phyloP scores from a whole-genome alignment of 2,797 vertebrate species.

The Ispidina picta region DNA sequence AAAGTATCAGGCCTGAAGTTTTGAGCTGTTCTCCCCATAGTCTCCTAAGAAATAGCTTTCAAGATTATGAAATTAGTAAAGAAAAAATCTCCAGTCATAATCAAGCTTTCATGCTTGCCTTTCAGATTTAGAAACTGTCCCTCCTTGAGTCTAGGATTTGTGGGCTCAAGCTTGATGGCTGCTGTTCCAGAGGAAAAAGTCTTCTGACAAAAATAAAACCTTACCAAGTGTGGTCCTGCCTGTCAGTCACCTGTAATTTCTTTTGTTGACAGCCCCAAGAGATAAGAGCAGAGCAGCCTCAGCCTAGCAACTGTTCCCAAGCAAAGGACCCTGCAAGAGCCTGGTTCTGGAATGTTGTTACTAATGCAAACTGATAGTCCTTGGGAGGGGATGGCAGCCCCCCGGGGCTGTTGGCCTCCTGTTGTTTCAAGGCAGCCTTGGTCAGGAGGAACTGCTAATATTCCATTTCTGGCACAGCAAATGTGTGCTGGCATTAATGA shows the following conservation, averaged over 20 bases:
- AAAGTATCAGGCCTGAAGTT: not conserved
- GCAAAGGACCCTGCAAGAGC: not conserved
- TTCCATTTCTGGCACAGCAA: not conserved
- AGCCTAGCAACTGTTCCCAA: not conserved
- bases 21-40: not conserved
- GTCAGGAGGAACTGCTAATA: not conserved
- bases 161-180: not conserved
- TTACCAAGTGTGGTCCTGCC: not conserved
- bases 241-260: slow-evolving; percentile 32
- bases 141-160: not conserved
- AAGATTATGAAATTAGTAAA: not conserved
- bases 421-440: slow-evolving; percentile 9
- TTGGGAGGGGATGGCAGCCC: not conserved
- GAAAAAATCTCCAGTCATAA: not conserved
- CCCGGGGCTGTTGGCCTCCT: not conserved
- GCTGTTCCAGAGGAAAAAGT: not conserved
- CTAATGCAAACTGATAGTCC: slow-evolving; percentile 56
- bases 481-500: slow-evolving; percentile 3
- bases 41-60: not conserved
- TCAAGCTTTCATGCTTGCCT: slow-evolving; percentile 17
- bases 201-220: not conserved
- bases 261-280: slow-evolving; percentile 12
- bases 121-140: not conserved
- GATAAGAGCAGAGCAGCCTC: not conserved
- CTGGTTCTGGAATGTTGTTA: slow-evolving; percentile 12